Evolutionary conservation across 2,113 vertebrate species (phyloP).

Genomic region (Archilochus colubris): DNA sequence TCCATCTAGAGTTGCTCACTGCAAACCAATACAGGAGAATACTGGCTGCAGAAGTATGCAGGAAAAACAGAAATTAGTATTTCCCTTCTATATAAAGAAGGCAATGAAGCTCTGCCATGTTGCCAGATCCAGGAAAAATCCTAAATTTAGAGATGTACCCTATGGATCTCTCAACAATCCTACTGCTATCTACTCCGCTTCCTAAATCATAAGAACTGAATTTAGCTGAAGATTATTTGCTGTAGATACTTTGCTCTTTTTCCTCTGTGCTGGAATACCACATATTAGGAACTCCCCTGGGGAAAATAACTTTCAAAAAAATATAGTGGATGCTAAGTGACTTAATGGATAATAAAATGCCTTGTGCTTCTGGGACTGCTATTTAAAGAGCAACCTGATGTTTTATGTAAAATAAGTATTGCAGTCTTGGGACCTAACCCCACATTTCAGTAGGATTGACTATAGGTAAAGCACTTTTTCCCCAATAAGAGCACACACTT

Average conservation of each 20-base stretch:
- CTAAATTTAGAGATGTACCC: neutral
- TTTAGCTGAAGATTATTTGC: slow-evolving; percentile 18
- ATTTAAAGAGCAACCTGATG: slow-evolving; percentile 76
- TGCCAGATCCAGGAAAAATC: neutral
- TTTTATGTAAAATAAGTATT: slow-evolving; percentile 77
- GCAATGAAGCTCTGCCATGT: neutral
- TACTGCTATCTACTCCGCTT: neutral
- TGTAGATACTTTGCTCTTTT: slow-evolving; percentile 41
- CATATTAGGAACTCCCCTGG: slow-evolving; percentile 66
- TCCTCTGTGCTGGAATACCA: slow-evolving; percentile 42
- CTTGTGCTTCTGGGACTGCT: slow-evolving; percentile 72
- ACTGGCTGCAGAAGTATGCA: neutral
- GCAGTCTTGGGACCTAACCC: slow-evolving; percentile 64
- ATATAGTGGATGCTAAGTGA: slow-evolving; percentile 71
- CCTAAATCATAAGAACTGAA: slow-evolving; percentile 12
- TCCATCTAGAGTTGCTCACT: neutral
- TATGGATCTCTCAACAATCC: neutral
- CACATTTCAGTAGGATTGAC: slow-evolving; percentile 60
- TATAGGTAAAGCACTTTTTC: slow-evolving; percentile 54
- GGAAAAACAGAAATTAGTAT: neutral
- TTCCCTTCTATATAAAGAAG: neutral
- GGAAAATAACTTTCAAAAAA: slow-evolving; percentile 70
- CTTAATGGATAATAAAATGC: slow-evolving; percentile 81
- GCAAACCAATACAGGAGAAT: neutral
- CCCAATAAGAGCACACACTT: slow-evolving; percentile 25